These are phyloP conservation scores for Sarcophaga bullata DNA, from an alignment of 1,140 invertebrate species.

Conservation along the genomic window DNA sequence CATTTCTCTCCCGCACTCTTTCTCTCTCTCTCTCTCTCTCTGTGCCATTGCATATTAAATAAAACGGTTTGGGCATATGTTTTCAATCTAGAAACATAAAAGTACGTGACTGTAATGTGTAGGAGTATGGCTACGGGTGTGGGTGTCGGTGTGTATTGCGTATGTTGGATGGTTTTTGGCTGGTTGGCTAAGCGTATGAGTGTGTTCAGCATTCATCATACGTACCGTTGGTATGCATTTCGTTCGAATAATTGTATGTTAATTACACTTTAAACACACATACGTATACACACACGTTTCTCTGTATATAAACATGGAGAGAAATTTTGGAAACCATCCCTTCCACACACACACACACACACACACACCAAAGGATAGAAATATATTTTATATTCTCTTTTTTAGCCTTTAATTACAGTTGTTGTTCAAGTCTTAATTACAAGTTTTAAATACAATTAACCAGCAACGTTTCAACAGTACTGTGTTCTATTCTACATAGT, in stretches of 20 bases:
- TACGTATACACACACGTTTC: background rate
- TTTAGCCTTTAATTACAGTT: background rate
- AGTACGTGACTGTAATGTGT: too few species aligned
- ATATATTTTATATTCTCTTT: background rate
- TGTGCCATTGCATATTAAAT: too few species aligned
- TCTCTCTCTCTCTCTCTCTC: too few species aligned
- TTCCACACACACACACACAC: background rate
- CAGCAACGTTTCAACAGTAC: background rate
- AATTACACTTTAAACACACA: background rate
- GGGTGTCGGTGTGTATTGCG: background rate
- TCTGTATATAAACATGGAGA: too few species aligned
- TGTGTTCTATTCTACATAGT: too few species aligned
- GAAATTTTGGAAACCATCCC: too few species aligned
- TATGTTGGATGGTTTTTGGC: background rate
- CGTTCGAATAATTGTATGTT: background rate
- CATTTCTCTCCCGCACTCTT: too few species aligned
- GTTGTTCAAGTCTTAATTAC: background rate
- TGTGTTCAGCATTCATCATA: slow-evolving; percentile 12
- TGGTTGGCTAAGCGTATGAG: background rate
- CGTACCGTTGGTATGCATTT: background rate
- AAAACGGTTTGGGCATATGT: too few species aligned
- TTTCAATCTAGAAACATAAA: too few species aligned
- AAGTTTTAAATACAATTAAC: slow-evolving; percentile 4
- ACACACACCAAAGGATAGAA: background rate
- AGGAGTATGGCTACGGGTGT: too few species aligned